These are phyloP conservation scores for Neotoxoptera formosana DNA, from an alignment of 1,140 invertebrate species.

Conservation along the genomic window DNA sequence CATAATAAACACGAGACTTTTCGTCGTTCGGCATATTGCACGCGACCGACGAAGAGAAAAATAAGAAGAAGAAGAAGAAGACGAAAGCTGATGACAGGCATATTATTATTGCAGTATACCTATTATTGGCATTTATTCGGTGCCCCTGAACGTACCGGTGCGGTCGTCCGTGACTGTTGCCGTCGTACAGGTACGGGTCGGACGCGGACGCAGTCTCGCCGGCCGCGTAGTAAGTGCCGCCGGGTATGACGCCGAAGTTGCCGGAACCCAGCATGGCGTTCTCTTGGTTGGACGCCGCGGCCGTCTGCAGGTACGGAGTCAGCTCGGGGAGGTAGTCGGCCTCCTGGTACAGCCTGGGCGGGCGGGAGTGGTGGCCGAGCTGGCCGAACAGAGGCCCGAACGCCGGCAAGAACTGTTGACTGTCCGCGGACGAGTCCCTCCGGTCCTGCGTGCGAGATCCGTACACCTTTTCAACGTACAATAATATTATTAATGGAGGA, in stretches of 20 bases:
- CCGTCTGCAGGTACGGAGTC: not conserved
- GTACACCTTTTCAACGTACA: not conserved
- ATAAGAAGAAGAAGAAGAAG: no score
- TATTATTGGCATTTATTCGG: conserved; percentile 32
- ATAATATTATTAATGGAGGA: no score
- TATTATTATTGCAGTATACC: conserved; percentile 27
- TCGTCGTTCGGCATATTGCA: no score
- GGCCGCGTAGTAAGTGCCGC: conserved; percentile 82
- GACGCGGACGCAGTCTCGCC: conserved; percentile 66
- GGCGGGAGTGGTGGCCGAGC: conserved; percentile 6
- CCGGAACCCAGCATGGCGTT: conserved; percentile 64
- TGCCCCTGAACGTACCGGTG: conserved; percentile 62
- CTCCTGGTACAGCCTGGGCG: conserved; percentile 50
- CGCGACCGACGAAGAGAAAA: not conserved
- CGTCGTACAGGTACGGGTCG: conserved; percentile 59
- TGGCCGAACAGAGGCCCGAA: conserved; percentile 65
- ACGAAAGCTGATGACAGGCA: not conserved
- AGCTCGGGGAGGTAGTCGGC: conserved; percentile 10
- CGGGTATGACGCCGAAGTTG: conserved; percentile 86
- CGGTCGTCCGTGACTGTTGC: conserved; percentile 72
- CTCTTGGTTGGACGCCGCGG: conserved; percentile 47
- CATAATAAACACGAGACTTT: no score
- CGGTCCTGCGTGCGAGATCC: not conserved
- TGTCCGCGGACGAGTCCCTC: conserved; percentile 59
- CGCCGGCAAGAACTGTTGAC: conserved; percentile 67